phyloP scores from a whole-genome alignment of 2,888 invertebrate species.

The Melanotus villosus region DNA sequence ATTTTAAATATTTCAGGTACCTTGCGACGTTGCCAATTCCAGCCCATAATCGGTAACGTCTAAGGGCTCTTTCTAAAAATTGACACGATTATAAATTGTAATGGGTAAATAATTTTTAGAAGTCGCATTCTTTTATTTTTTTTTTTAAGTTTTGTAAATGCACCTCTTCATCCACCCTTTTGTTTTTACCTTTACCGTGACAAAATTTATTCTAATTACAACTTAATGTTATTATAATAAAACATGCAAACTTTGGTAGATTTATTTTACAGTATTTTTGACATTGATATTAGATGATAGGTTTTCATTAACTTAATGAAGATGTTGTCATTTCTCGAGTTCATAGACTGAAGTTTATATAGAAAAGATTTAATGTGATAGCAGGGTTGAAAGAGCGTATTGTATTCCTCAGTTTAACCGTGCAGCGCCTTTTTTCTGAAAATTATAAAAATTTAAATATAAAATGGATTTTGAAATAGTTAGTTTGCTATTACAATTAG shows the following conservation, averaged over 20 bases:
- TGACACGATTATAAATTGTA: constrained; percentile 18
- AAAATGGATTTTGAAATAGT: neutral
- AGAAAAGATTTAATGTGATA: constrained; percentile 3
- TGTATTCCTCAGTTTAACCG: constrained; percentile 23
- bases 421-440: constrained; percentile 33
- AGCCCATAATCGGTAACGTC: constrained; percentile 45
- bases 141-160: constrained; percentile 8
- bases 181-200: neutral
- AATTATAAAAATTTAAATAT: neutral
- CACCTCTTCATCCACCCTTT: neutral
- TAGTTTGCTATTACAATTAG: constrained; percentile 26
- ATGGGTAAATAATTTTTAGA: neutral
- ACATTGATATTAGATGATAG: neutral
- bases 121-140: neutral
- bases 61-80: constrained; percentile 31
- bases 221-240: constrained; percentile 6
- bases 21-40: constrained; percentile 42
- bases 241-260: constrained; percentile 2
- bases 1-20: neutral
- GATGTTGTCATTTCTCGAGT: too few species aligned
- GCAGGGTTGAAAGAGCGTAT: neutral
- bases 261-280: neutral
- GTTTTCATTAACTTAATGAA: neutral
- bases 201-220: neutral
- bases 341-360: constrained; percentile 1